Evolutionary conservation across 1,140 invertebrate genomes (phyloP).

Genomic region (Oscheius sp.): DNA sequence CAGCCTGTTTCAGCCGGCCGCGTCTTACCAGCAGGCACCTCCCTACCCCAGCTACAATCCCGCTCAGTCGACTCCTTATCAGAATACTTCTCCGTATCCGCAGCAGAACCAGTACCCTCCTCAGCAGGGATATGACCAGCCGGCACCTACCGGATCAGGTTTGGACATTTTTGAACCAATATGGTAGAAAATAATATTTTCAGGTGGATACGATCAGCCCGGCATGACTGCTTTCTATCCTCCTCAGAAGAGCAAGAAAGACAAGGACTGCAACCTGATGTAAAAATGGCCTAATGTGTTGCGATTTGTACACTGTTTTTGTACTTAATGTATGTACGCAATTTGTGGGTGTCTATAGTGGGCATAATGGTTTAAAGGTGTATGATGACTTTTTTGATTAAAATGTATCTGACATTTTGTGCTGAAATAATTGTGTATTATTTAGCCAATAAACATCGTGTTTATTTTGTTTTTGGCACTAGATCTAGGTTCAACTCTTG

Average conservation of each 20-base stretch:
- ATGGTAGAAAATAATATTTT: too few relatives aligned
- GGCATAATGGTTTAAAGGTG: too few relatives aligned
- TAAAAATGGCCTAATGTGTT: conserved; percentile 26
- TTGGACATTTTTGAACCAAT: too few relatives aligned
- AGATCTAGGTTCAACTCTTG: too few relatives aligned
- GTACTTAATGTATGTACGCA: too few relatives aligned
- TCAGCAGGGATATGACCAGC: conserved; percentile 16
- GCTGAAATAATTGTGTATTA: too few relatives aligned
- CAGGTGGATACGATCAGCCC: conserved; percentile 23
- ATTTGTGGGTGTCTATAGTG: too few relatives aligned
- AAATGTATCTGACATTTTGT: too few relatives aligned
- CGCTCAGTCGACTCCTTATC: conserved; percentile 10
- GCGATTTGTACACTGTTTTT: too few relatives aligned
- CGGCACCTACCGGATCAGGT: background rate
- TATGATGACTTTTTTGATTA: too few relatives aligned
- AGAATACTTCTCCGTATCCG: background rate
- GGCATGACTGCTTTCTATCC: conserved; percentile 43
- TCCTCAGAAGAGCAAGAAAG: conserved; percentile 38
- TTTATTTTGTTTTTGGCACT: too few relatives aligned
- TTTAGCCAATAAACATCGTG: too few relatives aligned
- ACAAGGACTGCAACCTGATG: conserved; percentile 42
- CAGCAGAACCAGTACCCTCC: conserved; percentile 25
- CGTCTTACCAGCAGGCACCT: conserved; percentile 25
- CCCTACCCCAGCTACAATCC: conserved; percentile 34
- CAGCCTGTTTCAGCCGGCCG: background rate